Conservation (phyloP, 2,797 vertebrate genomes). For the Brachyalestes nurse region DNA sequence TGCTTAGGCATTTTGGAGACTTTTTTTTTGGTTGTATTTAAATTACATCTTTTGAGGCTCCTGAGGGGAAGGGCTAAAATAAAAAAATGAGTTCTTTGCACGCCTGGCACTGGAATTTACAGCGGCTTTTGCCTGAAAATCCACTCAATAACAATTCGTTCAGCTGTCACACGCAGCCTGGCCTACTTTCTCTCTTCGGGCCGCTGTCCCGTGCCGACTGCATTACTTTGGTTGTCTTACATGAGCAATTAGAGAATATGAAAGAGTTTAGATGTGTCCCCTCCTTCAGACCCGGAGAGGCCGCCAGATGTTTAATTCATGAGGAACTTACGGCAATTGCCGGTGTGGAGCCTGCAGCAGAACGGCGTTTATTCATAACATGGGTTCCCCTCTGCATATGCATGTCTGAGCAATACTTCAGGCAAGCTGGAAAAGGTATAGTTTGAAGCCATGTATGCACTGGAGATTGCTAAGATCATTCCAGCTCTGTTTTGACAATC, state of each 20-base stretch:
- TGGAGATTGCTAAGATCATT: too few relatives aligned
- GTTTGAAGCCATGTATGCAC: too few relatives aligned
- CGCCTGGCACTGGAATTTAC: slow-evolving; percentile 53
- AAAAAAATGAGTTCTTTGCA: slow-evolving; percentile 55
- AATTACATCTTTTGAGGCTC: slow-evolving; percentile 52
- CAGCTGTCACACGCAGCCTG: slow-evolving; percentile 36
- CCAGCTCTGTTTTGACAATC: too few relatives aligned
- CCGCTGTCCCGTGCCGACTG: slow-evolving; percentile 11
- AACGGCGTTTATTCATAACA: slow-evolving; percentile 32
- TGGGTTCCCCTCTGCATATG: background rate
- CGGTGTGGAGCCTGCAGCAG: background rate
- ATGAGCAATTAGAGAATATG: slow-evolving; percentile 46
- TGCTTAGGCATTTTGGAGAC: slow-evolving; percentile 23
- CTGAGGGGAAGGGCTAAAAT: slow-evolving; percentile 45
- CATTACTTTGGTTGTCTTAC: slow-evolving; percentile 40
- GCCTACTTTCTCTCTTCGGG: slow-evolving; percentile 34
- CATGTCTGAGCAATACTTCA: slow-evolving; percentile 15
- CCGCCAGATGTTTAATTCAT: slow-evolving; percentile 47
- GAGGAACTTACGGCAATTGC: slow-evolving; percentile 5
- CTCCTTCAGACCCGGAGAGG: slow-evolving; percentile 35
- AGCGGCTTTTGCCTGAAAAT: slow-evolving; percentile 54
- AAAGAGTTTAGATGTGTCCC: slow-evolving; percentile 32
- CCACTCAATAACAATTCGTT: slow-evolving; percentile 62
- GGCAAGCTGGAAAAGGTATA: background rate
- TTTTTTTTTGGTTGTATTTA: slow-evolving; percentile 44